Conservation (phyloP, 2,797 vertebrate species). For the Telmatherina bonti region DNA sequence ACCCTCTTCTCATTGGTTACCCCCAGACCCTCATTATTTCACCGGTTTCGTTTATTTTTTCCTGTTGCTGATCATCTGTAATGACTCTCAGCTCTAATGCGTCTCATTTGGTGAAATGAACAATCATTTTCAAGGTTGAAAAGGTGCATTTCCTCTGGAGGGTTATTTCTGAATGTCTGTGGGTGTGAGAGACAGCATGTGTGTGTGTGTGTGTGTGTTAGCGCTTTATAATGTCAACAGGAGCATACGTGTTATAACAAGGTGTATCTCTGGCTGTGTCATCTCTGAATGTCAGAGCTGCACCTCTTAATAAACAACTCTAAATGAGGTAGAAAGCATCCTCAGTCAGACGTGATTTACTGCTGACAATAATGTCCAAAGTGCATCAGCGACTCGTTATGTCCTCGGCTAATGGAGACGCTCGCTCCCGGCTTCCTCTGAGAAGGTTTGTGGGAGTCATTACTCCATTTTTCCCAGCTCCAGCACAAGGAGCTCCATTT, state of each 20-base stretch:
- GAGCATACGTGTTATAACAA: not conserved
- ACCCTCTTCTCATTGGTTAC: not conserved
- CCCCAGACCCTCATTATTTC: constrained; percentile 33
- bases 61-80: constrained; percentile 23
- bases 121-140: constrained; percentile 46
- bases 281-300: constrained; percentile 51
- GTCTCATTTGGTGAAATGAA: constrained; percentile 53
- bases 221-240: constrained; percentile 18
- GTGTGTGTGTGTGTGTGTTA: too few relatives aligned
- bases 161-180: constrained; percentile 21
- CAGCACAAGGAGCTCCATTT: constrained; percentile 23
- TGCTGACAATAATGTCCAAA: constrained; percentile 52
- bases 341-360: constrained; percentile 68
- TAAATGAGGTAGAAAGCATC: constrained; percentile 48
- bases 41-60: constrained; percentile 9
- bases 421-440: constrained; percentile 26
- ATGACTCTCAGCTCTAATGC: constrained; percentile 54
- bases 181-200: not conserved
- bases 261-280: constrained; percentile 1
- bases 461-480: constrained; percentile 50
- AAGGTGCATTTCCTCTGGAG: constrained; percentile 13
- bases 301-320: constrained; percentile 54
- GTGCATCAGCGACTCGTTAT: constrained; percentile 69
- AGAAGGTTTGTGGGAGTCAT: constrained; percentile 58
- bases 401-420: constrained; percentile 62